A percentile compares a stretch with the other conserved stretches of the same genome.
Conservation (phyloP, 2,888 invertebrate genomes). For the Crioceris asparagi region DNA sequence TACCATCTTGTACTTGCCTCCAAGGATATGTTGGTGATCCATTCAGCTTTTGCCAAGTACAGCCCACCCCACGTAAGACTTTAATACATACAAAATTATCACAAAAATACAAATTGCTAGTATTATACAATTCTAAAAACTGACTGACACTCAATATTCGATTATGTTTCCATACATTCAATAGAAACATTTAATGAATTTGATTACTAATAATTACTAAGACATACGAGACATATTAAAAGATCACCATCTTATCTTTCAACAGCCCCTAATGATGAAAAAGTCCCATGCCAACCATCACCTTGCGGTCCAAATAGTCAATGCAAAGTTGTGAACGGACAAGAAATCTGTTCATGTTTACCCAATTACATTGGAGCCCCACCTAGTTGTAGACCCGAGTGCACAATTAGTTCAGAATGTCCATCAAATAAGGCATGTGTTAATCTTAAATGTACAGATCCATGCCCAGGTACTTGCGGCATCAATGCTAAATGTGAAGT, state of each 20-base stretch:
- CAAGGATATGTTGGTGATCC: conserved; percentile 28
- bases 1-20: conserved; percentile 56
- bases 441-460: conserved; percentile 64
- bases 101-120: no score
- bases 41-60: conserved; percentile 23
- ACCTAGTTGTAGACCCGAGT: conserved; percentile 62
- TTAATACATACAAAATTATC: no score
- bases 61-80: conserved; percentile 8
- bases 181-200: no score
- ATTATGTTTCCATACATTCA: no score
- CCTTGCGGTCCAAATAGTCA: conserved; percentile 65
- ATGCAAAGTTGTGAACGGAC: conserved; percentile 51
- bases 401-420: conserved; percentile 62
- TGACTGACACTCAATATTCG: no score
- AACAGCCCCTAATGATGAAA: conserved; percentile 18
- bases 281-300: conserved; percentile 61
- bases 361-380: conserved; percentile 56
- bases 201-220: no score
- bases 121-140: no score
- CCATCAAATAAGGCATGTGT: conserved; percentile 63
- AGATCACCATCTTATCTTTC: no score
- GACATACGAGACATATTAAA: no score
- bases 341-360: conserved; percentile 54
- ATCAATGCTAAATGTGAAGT: conserved; percentile 61
- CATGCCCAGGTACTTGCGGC: conserved; percentile 68